These are phyloP conservation scores for Brachionus angularis DNA, from an alignment of 1,140 invertebrate species.

Conservation along the genomic window DNA sequence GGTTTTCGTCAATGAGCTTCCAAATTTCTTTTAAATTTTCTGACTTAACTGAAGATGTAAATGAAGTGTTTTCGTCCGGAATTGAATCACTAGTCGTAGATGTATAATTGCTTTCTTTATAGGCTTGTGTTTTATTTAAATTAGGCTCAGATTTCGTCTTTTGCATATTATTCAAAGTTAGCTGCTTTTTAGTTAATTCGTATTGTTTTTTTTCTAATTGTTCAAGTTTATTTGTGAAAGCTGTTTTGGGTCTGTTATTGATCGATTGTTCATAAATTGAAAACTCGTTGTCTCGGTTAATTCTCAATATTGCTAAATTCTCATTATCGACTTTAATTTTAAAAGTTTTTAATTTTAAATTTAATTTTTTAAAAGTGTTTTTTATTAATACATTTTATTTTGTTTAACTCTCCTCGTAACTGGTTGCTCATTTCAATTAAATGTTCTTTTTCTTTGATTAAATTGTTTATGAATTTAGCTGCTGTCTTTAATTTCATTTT, in stretches of 20 bases:
- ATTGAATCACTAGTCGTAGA: not conserved
- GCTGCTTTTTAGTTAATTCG: slow-evolving; percentile 51
- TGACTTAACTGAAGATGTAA: slow-evolving; percentile 17
- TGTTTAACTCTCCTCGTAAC: slow-evolving; percentile 52
- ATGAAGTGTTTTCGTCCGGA: slow-evolving; percentile 7
- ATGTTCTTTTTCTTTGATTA: slow-evolving; percentile 54
- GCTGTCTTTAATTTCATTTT: slow-evolving; percentile 9
- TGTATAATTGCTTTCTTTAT: slow-evolving; percentile 4
- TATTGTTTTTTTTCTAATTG: slow-evolving; percentile 55
- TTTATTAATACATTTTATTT: slow-evolving; percentile 47
- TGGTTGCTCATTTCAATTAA: slow-evolving; percentile 56
- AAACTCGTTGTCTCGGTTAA: slow-evolving; percentile 1
- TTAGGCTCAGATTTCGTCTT: not conserved
- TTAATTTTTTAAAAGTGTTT: not conserved
- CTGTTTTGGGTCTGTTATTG: not conserved
- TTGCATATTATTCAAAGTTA: slow-evolving; percentile 4
- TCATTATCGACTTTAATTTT: slow-evolving; percentile 2
- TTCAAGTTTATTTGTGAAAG: slow-evolving; percentile 47
- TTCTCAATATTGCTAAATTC: not conserved
- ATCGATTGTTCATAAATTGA: not conserved
- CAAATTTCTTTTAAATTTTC: slow-evolving; percentile 39
- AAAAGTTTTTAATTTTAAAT: not conserved
- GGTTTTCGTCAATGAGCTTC: slow-evolving; percentile 34
- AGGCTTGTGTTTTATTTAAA: not conserved
- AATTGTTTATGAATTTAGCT: slow-evolving; percentile 49